Percentiles rank a stretch among this genome's conserved stretches.
phyloP scores from a whole-genome alignment of 2,797 vertebrate genomes.

The Enteromius fasciolatus region DNA sequence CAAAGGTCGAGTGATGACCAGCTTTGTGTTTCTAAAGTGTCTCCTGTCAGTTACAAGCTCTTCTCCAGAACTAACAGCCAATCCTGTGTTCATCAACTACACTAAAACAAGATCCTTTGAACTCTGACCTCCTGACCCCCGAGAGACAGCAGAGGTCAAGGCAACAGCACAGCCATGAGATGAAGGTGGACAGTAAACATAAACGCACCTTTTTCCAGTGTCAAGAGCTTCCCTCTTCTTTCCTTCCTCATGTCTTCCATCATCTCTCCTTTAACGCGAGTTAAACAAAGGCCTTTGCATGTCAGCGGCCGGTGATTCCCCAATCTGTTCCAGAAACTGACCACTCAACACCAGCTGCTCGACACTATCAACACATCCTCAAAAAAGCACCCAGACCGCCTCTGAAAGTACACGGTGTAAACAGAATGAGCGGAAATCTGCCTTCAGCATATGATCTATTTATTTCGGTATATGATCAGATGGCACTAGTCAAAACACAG shows the following conservation, averaged over 20 bases:
- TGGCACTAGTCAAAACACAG: constrained; percentile 53
- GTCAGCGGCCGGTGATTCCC: constrained; percentile 46
- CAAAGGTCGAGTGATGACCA: constrained; percentile 41
- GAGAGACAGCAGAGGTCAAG: constrained; percentile 41
- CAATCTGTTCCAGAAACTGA: constrained; percentile 36
- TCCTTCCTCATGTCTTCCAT: constrained; percentile 24
- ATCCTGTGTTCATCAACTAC: constrained; percentile 16
- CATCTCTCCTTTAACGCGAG: constrained; percentile 33
- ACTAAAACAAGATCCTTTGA: constrained; percentile 26
- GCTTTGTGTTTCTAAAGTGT: constrained; percentile 21
- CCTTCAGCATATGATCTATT: constrained; percentile 44
- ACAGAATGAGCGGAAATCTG: constrained; percentile 33
- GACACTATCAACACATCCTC: constrained; percentile 2
- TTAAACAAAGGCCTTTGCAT: constrained; percentile 49
- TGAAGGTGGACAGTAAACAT: constrained; percentile 34
- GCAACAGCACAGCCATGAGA: constrained; percentile 8
- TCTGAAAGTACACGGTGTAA: not conserved
- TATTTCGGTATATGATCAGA: constrained; percentile 41
- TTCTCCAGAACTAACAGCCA: constrained; percentile 22
- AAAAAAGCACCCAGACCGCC: not conserved
- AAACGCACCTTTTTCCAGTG: constrained; percentile 44
- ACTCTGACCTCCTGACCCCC: constrained; percentile 42
- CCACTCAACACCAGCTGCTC: constrained; percentile 22
- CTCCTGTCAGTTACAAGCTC: constrained; percentile 23
- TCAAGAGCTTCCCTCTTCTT: constrained; percentile 34